Evolutionary conservation across 1,140 invertebrate genomes (phyloP), one percentile per base, ranked within the genome.

Genomic region (Drosophila arizonae): DNA sequence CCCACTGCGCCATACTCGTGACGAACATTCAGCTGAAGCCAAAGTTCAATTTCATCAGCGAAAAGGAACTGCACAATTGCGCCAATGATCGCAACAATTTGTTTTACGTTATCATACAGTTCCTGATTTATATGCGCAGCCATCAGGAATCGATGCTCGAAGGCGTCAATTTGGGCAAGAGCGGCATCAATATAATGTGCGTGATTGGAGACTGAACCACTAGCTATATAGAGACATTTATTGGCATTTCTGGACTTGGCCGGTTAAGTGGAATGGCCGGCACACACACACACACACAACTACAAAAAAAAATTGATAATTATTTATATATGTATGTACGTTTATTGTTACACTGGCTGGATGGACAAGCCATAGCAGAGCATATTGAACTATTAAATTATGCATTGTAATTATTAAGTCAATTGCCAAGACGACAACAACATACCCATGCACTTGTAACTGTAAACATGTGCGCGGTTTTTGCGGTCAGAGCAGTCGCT

Each of bases 111-210:
- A 92, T 97, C 6, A 91, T 97, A 36, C 93, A 97, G 52, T 97
- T 97, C 91, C 90, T 97, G 0, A 94, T 97, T 87, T 94, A 95
- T 68, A 94, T 97, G 33, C 96, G 95, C 67, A 93, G 93, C 6
- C 94, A 95, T 79, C 94, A 96, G 81, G 94, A 96, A 81, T 95
- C 96, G 36, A 95, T 96, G 93, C 91, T 97, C 24, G 96, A 96
- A 71, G 93, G 95, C 73, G 94, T 97, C 0, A 96, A 96, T 92
- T 91, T 97, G 39, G 96, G 96, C 63, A 93, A 94, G 82, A 96
- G 95, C 51, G 96, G 96, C 65, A 92, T 97, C 21, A 97, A 97
- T 88, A 94, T 97, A 71, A 90, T 97, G 55, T 96, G 96, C 95
- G 94, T 96, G 17, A 94, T 96, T 68, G 93, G 95, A 62, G 82